Evolutionary conservation across 2,888 invertebrate genomes (phyloP).

Genomic region (Hylaea fasciaria): DNA sequence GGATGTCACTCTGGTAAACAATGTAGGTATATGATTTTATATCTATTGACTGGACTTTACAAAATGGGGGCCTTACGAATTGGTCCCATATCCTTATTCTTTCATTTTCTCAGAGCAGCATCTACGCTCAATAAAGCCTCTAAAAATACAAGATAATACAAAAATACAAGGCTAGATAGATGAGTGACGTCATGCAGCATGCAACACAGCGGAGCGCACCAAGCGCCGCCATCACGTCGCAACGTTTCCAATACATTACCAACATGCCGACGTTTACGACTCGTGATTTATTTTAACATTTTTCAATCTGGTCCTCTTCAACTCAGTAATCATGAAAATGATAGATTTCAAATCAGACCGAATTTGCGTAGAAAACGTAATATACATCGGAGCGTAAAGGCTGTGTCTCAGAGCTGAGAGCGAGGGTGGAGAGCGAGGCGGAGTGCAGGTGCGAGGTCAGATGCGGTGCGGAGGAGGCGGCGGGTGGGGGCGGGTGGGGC

Average conservation of each 20-base stretch:
- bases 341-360: slow-evolving; percentile 39
- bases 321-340: slow-evolving; percentile 16
- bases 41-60: too few relatives aligned
- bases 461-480: slow-evolving; percentile 45
- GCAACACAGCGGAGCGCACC: slow-evolving; percentile 43
- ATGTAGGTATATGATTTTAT: background rate
- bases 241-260: slow-evolving; percentile 22
- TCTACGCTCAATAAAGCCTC: slow-evolving; percentile 6
- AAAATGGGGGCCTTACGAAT: background rate
- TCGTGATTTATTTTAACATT: slow-evolving; percentile 29
- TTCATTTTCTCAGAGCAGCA: slow-evolving; percentile 13
- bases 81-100: background rate
- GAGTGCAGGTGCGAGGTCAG: slow-evolving; percentile 55
- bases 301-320: slow-evolving; percentile 5
- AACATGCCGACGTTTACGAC: slow-evolving; percentile 32
- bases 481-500: slow-evolving; percentile 31
- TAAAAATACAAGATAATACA: slow-evolving; percentile 35
- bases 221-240: slow-evolving; percentile 13
- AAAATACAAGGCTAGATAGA: slow-evolving; percentile 22
- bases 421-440: slow-evolving; percentile 46
- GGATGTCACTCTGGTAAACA: slow-evolving; percentile 2
- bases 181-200: slow-evolving; percentile 39
- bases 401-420: slow-evolving; percentile 41
- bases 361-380: slow-evolving; percentile 39
- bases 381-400: slow-evolving; percentile 44